phyloP scores from a whole-genome alignment of 2,113 vertebrate species.

The Cavia aperea region DNA sequence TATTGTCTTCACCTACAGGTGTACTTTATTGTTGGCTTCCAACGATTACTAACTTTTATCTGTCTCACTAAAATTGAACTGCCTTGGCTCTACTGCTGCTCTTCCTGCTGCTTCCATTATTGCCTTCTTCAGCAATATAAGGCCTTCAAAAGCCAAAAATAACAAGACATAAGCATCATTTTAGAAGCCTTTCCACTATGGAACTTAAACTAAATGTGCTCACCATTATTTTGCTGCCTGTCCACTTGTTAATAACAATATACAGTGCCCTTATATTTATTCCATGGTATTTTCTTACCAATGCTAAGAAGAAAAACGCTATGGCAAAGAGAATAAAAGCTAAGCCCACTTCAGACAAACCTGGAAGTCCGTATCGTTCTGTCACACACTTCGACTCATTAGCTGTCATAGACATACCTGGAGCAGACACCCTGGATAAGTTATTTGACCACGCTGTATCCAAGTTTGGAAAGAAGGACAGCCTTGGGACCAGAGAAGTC shows the following conservation, averaged over 20 bases:
- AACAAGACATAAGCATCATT: constrained; percentile 63
- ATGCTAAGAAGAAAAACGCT: constrained; percentile 84
- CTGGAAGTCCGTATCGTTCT: constrained; percentile 91
- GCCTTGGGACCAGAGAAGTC: constrained; percentile 90
- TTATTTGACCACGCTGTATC: constrained; percentile 87
- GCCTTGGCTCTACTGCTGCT: constrained; percentile 65
- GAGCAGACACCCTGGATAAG: constrained; percentile 92
- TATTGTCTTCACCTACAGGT: constrained; percentile 72
- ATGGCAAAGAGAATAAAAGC: constrained; percentile 90
- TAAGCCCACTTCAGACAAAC: constrained; percentile 80
- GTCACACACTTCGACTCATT: constrained; percentile 86
- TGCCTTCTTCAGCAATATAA: constrained; percentile 71
- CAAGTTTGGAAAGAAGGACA: constrained; percentile 82
- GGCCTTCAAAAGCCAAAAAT: constrained; percentile 68
- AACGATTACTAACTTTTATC: constrained; percentile 79
- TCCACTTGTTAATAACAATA: constrained; percentile 91
- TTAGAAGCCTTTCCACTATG: constrained; percentile 75
- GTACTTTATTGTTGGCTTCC: constrained; percentile 75
- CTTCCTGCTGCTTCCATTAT: constrained; percentile 72
- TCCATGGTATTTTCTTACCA: constrained; percentile 96
- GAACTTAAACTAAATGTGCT: constrained; percentile 83
- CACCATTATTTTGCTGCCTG: constrained; percentile 85
- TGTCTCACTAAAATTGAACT: constrained; percentile 70
- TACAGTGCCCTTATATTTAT: constrained; percentile 93
- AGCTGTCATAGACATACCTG: constrained; percentile 87